Evolutionary conservation across 2,113 vertebrate species (phyloP), one percentile per base, ranked within the genome.

Genomic region (Menidia beryllina): DNA sequence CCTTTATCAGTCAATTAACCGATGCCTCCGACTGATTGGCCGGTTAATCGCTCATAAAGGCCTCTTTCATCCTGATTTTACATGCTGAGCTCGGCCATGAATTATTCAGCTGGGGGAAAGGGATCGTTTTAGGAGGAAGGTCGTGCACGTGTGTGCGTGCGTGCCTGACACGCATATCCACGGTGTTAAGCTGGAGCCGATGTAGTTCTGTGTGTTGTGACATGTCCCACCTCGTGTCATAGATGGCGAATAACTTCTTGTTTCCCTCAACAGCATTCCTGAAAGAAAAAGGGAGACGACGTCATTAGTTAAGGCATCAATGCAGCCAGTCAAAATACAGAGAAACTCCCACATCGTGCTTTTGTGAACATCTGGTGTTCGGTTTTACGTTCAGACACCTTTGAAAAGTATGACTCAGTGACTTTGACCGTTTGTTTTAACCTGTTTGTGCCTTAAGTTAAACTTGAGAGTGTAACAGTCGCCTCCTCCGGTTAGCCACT

Each of bases 181-280:
- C 30, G 24, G 15, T 24, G 19, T 0, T 23, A 69, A 39, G 2
- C 51, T 38, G 21, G 51, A 20, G 12, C 38, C 6, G 48, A 24
- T 24, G 51, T 36, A 47, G 43, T 30, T 26, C 11, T 56, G 57
- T 25, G 1, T 15, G 58, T 49, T 41, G 55, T 53, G 59, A 54
- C 71, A 21, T 57, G n/a, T 69, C 95, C 89, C 84, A 98, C 97
- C 96, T 95, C 51, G 96, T 96, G 85, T 97, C 96, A 84, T 97
- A 98, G 91, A 98, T 95, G 70, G 95, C 94, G 82, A 97, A 96
- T 26, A 98, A 88, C 88, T 95, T 96, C 90, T 96, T 96, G 90
- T 97, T 96, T 90, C 95, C 96, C 82, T 98, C 95, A 81, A 96
- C 94, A 48, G 96, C 96, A 41, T 98, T 97, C 97, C 97, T 99